Base-by-base conservation (phyloP, 2,113 vertebrate species). In the Glaucomys volans region DNA sequence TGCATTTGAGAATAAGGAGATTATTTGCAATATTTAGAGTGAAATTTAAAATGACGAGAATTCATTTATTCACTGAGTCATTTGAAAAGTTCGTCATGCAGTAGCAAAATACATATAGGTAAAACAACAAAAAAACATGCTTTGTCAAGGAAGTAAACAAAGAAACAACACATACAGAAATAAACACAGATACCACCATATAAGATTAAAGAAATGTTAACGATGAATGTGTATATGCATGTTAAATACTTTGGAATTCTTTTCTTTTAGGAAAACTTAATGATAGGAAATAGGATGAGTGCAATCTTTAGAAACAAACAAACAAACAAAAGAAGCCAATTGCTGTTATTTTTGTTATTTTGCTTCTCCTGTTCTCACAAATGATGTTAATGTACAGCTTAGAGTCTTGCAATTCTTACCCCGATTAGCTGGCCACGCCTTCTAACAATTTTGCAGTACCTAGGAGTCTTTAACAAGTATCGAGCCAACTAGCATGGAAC, bases 41-140 rank as follows among this genome's bases (percentile, higher is more conserved):
- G 98, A 98, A 98, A 95, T 94, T 98, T 98, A 98, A 98, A 98
- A 98, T 98, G 98, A 98, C 98, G 98, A 99, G 98, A 99, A 98
- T 98, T 98, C 83, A 95, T 98, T 98, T 98, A 95, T 97, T 97
- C 79, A 32, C 95, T 96, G 97, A 98, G 96, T 97, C 98, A 98
- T 98, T 98, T 98, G 98, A 98, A 98, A 98, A 42, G 95, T 96
- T 96, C 98, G 97, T 95, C 93, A 97, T 84, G 97, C 97, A 98
- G 87, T 98, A 98, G 97, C 96, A 98, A 98, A 98, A 98, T 93
- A 98, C 72, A 62, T 94, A 98, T 97, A 98, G 59, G 17, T 93
- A 91, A 97, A 97, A 96, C 66, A 91, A 47, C 44, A 92, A 98
- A 98, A 98, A 71, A 90, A 94, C 99, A 99, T 99, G 99, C 99